Percentiles rank a stretch among this genome's conserved stretches.
Conservation (phyloP, 2,113 vertebrate species). For the Chlorodrepanis virens region DNA sequence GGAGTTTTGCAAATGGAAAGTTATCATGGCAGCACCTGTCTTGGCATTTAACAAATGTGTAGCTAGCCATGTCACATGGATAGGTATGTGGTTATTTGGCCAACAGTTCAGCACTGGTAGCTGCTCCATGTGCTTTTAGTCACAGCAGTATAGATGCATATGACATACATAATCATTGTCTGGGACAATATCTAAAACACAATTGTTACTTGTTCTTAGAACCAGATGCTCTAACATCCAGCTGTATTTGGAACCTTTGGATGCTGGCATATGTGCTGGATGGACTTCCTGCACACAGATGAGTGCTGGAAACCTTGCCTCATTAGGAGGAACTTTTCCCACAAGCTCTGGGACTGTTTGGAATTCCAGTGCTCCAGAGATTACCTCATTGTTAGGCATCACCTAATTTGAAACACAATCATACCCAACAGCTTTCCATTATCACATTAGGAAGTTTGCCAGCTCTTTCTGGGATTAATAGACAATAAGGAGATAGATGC, state of each 20-base stretch:
- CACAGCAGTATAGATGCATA: neutral
- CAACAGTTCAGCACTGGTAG: neutral
- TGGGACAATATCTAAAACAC: neutral
- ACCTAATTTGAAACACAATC: constrained; percentile 31
- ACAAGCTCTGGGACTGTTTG: neutral
- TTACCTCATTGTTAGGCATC: constrained; percentile 8
- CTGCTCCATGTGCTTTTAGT: neutral
- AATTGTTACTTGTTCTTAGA: neutral
- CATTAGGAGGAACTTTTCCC: neutral
- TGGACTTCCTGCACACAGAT: neutral
- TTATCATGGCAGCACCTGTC: neutral
- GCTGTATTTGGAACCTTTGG: neutral
- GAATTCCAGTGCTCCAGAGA: constrained; percentile 4
- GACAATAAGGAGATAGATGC: neutral
- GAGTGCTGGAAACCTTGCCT: constrained; percentile 17
- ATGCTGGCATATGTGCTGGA: neutral
- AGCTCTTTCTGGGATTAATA: neutral
- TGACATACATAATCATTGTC: neutral
- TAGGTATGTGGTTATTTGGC: neutral
- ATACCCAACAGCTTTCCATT: neutral
- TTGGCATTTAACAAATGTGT: neutral
- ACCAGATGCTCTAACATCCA: neutral
- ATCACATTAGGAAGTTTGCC: neutral
- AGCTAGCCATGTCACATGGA: neutral
- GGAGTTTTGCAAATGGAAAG: neutral